These are phyloP conservation scores for Ctena decussata DNA, from an alignment of 2,888 invertebrate species.

Conservation along the genomic window DNA sequence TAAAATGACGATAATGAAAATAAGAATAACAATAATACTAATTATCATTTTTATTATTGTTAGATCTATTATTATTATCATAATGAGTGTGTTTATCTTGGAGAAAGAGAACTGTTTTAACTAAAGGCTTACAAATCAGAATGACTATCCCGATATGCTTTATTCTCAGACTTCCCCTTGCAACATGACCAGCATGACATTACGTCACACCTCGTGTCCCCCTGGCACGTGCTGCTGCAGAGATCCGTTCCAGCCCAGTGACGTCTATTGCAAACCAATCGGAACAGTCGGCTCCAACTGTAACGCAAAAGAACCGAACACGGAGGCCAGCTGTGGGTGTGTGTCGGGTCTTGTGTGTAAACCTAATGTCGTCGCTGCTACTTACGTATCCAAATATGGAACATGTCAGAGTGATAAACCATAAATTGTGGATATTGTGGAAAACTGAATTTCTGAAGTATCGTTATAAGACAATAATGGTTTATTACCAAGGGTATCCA, in stretches of 20 bases:
- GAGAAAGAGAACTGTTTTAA: too few relatives aligned
- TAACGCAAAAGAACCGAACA: slow-evolving; percentile 35
- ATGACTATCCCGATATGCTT: background rate
- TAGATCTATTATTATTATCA: too few relatives aligned
- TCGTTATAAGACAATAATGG: too few relatives aligned
- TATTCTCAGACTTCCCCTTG: slow-evolving; percentile 20
- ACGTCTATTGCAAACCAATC: slow-evolving; percentile 55
- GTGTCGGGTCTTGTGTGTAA: slow-evolving; percentile 32
- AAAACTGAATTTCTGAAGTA: too few relatives aligned
- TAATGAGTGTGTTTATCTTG: too few relatives aligned
- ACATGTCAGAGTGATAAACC: slow-evolving; percentile 45
- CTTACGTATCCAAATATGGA: slow-evolving; percentile 56
- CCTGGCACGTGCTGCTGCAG: slow-evolving; percentile 45
- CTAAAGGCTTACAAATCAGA: too few relatives aligned
- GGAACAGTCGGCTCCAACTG: slow-evolving; percentile 48
- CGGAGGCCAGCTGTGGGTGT: slow-evolving; percentile 47
- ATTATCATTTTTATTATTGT: too few relatives aligned
- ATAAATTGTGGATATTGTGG: too few relatives aligned
- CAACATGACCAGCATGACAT: slow-evolving; percentile 37
- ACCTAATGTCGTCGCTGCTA: slow-evolving; percentile 53
- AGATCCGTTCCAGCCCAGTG: slow-evolving; percentile 38
- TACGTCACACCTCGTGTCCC: slow-evolving; percentile 44
- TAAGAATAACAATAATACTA: too few relatives aligned
- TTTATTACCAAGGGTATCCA: too few relatives aligned
- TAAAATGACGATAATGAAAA: too few relatives aligned